Percentiles rank a stretch among this genome's conserved stretches.
phyloP scores from a whole-genome alignment of 2,888 invertebrate genomes.

The Drosophila flavopinicola region DNA sequence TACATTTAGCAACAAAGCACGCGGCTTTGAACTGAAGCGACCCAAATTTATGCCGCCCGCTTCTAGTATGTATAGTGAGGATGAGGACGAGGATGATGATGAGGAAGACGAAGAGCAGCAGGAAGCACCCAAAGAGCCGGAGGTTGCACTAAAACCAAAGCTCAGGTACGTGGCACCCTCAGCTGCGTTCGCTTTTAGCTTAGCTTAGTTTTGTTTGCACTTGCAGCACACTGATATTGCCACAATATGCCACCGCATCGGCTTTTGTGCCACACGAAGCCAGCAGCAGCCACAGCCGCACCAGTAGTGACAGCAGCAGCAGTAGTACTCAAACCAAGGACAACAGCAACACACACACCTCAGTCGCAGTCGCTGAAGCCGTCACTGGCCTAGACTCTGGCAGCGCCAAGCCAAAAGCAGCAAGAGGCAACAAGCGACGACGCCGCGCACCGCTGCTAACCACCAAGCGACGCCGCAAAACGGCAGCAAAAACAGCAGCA shows the following conservation, averaged over 20 bases:
- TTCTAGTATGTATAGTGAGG: constrained; percentile 72
- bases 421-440: constrained; percentile 60
- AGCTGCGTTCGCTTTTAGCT: background rate
- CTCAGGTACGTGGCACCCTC: constrained; percentile 42
- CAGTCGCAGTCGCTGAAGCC: constrained; percentile 12
- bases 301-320: constrained; percentile 24
- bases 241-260: constrained; percentile 57
- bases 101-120: constrained; percentile 24
- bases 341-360: constrained; percentile 65
- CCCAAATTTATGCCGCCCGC: constrained; percentile 76
- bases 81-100: constrained; percentile 57
- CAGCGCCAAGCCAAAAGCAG: constrained; percentile 53
- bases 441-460: constrained; percentile 64
- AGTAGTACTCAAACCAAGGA: constrained; percentile 38
- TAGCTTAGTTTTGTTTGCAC: background rate
- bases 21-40: constrained; percentile 78
- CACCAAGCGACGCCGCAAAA: constrained; percentile 44
- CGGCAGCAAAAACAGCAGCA: background rate
- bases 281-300: constrained; percentile 17
- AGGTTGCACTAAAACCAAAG: constrained; percentile 57
- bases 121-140: constrained; percentile 16
- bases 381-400: background rate
- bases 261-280: constrained; percentile 61
- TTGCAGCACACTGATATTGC: constrained; percentile 62
- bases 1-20: constrained; percentile 73